Conservation (phyloP, 2,888 invertebrate genomes). For the Onthophagus sagittarius region DNA sequence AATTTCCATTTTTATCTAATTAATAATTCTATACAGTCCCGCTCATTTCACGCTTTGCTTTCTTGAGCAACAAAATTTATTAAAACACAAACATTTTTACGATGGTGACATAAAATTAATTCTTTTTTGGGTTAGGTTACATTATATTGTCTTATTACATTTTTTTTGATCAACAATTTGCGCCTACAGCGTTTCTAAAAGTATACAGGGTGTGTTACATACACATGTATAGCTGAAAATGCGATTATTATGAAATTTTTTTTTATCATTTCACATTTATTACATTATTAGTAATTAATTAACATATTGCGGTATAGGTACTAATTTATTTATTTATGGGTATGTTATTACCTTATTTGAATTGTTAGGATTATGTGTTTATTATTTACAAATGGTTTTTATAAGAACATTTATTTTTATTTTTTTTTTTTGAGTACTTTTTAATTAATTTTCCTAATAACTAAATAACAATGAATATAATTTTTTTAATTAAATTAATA, state of each 20-base stretch:
- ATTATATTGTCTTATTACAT: too few species aligned
- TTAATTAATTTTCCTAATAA: neutral
- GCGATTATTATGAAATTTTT: neutral
- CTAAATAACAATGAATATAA: too few species aligned
- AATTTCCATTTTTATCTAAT: too few species aligned
- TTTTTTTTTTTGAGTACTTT: neutral
- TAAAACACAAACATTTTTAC: neutral
- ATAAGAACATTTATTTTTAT: neutral
- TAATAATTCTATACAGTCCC: neutral
- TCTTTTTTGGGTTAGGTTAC: too few species aligned
- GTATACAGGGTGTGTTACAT: neutral
- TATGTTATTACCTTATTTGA: too few species aligned
- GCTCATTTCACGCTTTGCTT: neutral
- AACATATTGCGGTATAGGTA: neutral
- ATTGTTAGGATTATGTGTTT: neutral
- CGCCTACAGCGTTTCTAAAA: neutral
- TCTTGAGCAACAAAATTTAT: neutral
- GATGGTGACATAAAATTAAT: too few species aligned
- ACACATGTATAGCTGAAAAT: too few species aligned
- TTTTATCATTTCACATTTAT: neutral
- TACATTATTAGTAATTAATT: neutral
- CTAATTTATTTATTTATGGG: neutral
- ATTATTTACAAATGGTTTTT: neutral
- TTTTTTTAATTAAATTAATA: neutral
- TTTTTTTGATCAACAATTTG: too few species aligned